Evolutionary conservation across 1,140 invertebrate species (phyloP).

Genomic region (Himalopsyche phryganea): DNA sequence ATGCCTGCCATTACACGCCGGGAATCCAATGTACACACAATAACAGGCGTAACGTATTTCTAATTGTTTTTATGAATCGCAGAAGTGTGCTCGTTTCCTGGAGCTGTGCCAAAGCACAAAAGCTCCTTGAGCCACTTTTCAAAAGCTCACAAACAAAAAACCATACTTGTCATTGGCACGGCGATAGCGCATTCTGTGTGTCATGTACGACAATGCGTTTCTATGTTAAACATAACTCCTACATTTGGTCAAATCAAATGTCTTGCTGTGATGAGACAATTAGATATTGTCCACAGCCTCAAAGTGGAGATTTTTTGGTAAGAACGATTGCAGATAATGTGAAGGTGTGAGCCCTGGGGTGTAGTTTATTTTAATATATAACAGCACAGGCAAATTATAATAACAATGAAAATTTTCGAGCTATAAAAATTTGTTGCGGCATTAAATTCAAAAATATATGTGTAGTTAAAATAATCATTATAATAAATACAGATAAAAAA

Average conservation of each 20-base stretch:
- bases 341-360: conserved; percentile 23
- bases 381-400: no score
- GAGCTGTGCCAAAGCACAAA: conserved; percentile 21
- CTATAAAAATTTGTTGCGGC: no score
- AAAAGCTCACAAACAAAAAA: conserved; percentile 9
- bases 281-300: conserved; percentile 21
- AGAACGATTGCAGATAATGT: conserved; percentile 3
- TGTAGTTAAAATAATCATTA: no score
- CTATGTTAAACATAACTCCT: conserved; percentile 34
- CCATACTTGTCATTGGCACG: background rate
- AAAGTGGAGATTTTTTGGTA: conserved; percentile 8
- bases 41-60: conserved; percentile 31
- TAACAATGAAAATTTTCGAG: no score
- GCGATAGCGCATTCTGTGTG: conserved; percentile 15
- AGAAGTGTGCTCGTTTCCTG: conserved; percentile 28
- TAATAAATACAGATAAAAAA: no score
- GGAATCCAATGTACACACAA: conserved; percentile 31
- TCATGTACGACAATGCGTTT: conserved; percentile 18
- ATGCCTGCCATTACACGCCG: conserved; percentile 32
- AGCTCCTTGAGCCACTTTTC: background rate
- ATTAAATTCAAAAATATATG: no score
- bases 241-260: conserved; percentile 30
- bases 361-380: no score
- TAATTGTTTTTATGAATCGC: conserved; percentile 24
- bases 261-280: conserved; percentile 33